phyloP scores from a whole-genome alignment of 1,140 invertebrate genomes.

The Drosophila repleta region DNA sequence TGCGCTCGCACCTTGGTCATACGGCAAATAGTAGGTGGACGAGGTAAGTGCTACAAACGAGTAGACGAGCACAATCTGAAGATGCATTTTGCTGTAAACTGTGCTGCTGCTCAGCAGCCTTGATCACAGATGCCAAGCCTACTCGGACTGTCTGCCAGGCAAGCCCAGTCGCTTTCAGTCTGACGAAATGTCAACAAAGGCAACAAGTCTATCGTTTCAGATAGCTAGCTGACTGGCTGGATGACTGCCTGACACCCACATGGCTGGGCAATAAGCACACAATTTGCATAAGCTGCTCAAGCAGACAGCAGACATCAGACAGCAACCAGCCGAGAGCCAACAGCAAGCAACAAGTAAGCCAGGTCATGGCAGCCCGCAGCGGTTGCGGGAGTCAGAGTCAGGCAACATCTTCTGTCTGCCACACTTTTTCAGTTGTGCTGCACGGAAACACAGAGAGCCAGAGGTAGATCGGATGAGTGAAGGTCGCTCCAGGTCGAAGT shows the following conservation, averaged over 20 bases:
- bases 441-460: background rate
- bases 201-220: constrained; percentile 71
- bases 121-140: constrained; percentile 41
- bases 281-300: constrained; percentile 78
- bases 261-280: constrained; percentile 66
- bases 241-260: constrained; percentile 72
- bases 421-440: constrained; percentile 43
- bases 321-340: constrained; percentile 20
- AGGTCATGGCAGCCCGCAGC: constrained; percentile 1
- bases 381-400: constrained; percentile 34
- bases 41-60: background rate
- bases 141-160: constrained; percentile 46
- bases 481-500: background rate
- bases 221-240: constrained; percentile 18
- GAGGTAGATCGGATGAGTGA: background rate
- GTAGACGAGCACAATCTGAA: constrained; percentile 27
- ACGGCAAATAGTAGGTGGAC: constrained; percentile 20
- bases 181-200: constrained; percentile 79
- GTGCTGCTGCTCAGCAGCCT: constrained; percentile 7
- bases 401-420: constrained; percentile 59
- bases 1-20: background rate
- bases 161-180: constrained; percentile 51
- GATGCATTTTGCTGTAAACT: constrained; percentile 21
- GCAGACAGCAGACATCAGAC: constrained; percentile 48
- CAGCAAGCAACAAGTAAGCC: constrained; percentile 62